Conservation (phyloP, 2,888 invertebrate genomes). For the Nomada goodeniana region DNA sequence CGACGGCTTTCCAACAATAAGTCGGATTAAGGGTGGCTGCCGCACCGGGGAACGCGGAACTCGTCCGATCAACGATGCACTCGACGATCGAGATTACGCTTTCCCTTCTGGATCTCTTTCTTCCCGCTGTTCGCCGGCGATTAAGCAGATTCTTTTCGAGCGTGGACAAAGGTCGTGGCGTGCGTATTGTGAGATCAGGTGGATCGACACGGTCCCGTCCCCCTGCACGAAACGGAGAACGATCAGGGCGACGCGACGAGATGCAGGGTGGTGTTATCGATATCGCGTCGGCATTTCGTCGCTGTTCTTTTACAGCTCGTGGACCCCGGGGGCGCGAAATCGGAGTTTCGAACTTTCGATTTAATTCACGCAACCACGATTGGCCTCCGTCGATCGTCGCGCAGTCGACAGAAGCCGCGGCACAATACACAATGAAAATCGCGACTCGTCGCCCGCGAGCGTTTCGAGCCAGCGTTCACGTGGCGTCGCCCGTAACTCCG, state of each 20-base stretch:
- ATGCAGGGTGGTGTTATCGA: not conserved
- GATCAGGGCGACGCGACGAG: not conserved
- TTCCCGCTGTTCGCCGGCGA: not conserved
- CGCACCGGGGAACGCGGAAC: conserved; percentile 10
- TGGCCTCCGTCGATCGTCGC: not conserved
- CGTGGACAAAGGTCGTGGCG: no score
- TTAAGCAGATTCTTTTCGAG: conserved; percentile 11
- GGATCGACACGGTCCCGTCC: not conserved
- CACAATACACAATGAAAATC: conserved; percentile 2
- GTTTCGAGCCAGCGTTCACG: conserved; percentile 40
- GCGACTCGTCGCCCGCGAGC: not conserved
- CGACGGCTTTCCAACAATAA: conserved; percentile 60
- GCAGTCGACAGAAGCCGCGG: no score
- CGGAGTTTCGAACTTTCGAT: not conserved
- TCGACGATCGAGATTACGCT: conserved; percentile 30
- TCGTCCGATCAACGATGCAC: conserved; percentile 39
- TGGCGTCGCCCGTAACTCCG: conserved; percentile 41
- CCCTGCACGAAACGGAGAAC: not conserved
- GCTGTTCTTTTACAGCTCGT: not conserved
- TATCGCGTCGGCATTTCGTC: not conserved
- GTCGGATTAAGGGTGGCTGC: conserved; percentile 58
- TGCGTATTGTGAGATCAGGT: not conserved
- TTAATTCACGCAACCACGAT: not conserved
- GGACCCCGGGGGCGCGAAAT: not conserved
- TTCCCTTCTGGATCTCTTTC: not conserved